These are phyloP conservation scores for Mallateleia sp. DNA, from an alignment of 2,888 invertebrate genomes.

Conservation along the genomic window DNA sequence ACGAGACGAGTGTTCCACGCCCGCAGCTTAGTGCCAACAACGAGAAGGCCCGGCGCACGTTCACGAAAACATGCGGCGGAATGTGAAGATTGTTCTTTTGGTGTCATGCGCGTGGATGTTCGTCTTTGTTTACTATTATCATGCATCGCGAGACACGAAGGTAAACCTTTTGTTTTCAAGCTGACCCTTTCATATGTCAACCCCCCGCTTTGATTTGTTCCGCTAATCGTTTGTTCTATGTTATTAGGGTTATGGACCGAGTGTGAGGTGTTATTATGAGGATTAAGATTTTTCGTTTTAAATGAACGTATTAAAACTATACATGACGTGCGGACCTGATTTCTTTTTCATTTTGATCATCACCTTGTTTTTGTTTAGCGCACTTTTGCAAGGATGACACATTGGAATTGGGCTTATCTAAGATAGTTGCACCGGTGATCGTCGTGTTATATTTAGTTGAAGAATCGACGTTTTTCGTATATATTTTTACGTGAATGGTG, in stretches of 20 bases:
- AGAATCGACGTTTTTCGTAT: no score
- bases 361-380: no score
- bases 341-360: no score
- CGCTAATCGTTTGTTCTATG: neutral
- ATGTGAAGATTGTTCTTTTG: constrained; percentile 91
- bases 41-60: constrained; percentile 52
- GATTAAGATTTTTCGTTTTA: neutral
- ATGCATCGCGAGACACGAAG: constrained; percentile 91
- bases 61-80: constrained; percentile 90
- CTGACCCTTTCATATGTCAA: neutral
- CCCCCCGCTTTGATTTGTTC: neutral
- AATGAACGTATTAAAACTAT: no score
- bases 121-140: constrained; percentile 92
- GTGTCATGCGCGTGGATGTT: constrained; percentile 92
- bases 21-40: constrained; percentile 50
- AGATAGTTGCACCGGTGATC: no score
- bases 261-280: neutral
- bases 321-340: no score
- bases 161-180: constrained; percentile 86
- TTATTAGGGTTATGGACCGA: neutral
- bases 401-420: no score
- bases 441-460: no score
- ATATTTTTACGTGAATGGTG: no score
- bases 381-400: no score
- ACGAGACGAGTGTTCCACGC: constrained; percentile 53